Base-by-base conservation (phyloP, 2,888 invertebrate genomes). In the Aphrophora alni region DNA sequence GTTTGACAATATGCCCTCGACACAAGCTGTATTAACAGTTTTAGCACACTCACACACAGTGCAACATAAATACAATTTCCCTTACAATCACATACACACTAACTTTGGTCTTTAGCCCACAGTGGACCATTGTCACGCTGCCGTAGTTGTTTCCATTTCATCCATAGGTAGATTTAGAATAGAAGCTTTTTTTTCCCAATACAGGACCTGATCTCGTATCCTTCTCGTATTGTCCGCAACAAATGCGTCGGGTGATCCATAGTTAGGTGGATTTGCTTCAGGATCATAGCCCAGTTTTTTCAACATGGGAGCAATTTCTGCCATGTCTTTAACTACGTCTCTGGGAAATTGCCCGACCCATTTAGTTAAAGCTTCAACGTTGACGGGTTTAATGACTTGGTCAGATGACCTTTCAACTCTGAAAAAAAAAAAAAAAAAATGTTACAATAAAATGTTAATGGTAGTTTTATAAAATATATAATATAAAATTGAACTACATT, bases 321-420 rank as follows among this genome's bases (percentile, higher is more conserved):
- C 94, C 97, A 98, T 97, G 88, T 98, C 97, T 83, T 92, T 92
- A 83, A 97, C 93, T 82, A 98, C 98, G 90, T 99, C 98, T 27
- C 93, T 92, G 86, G 97, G 97, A 87, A 97, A 92, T 87, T 95
- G 92, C 81, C 95, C 96, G 85, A 96, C 96, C 97, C 97, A 97
- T 90, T 96, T 97, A 86, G 93, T 93, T 84, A 99, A 91, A 74
- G 99, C 99, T 89, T 98, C 98, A 87, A 97, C 91, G 90, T 99
- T 99, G 82, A 99, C 95, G 17, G 99, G 98, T 87, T 98, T 98
- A 88, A 99, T 97, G 86, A 99, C 98, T 92, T 99, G 99, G 91
- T 99, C 98, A 83, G 98, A 98, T 74, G 98, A 98, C 83, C 98
- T 93, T 90, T 99, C 98, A 88, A 97, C 97, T 89, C 98, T 98